Conservation (phyloP, 2,113 vertebrate species). For the Forbesichthys agassizii region DNA sequence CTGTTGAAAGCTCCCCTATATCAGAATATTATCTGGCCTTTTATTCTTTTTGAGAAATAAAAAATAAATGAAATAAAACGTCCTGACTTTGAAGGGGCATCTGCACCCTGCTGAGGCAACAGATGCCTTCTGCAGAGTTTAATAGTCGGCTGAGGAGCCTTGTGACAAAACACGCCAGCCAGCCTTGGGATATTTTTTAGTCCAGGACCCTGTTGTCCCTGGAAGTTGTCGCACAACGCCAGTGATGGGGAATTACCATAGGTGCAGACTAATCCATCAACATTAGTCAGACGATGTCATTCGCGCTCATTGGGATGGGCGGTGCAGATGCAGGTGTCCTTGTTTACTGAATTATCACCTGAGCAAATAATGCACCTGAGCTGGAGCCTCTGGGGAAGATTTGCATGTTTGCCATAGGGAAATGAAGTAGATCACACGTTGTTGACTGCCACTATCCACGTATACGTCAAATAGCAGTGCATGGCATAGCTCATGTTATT, state of each 20-base stretch:
- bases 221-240: slow-evolving; percentile 38
- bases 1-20: slow-evolving; percentile 49
- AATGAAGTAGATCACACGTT: slow-evolving; percentile 58
- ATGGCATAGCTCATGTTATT: slow-evolving; percentile 33
- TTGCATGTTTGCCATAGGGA: slow-evolving; percentile 67
- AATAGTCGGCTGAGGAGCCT: slow-evolving; percentile 50
- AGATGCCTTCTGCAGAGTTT: slow-evolving; percentile 66
- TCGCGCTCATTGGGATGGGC: slow-evolving; percentile 40
- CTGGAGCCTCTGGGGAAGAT: slow-evolving; percentile 59
- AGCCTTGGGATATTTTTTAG: slow-evolving; percentile 64
- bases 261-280: slow-evolving; percentile 65
- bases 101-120: slow-evolving; percentile 58
- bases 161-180: slow-evolving; percentile 56
- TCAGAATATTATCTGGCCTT: slow-evolving; percentile 49
- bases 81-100: slow-evolving; percentile 57
- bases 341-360: slow-evolving; percentile 64
- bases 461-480: slow-evolving; percentile 37
- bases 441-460: slow-evolving; percentile 58
- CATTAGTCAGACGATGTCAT: slow-evolving; percentile 64
- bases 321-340: slow-evolving; percentile 54
- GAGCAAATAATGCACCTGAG: slow-evolving; percentile 66
- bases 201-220: slow-evolving; percentile 43
- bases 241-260: slow-evolving; percentile 50
- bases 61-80: slow-evolving; percentile 18
- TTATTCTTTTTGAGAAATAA: slow-evolving; percentile 6